These are phyloP conservation scores for Drosophila ficusphila DNA, from an alignment of 1,140 invertebrate species.

Conservation along the genomic window DNA sequence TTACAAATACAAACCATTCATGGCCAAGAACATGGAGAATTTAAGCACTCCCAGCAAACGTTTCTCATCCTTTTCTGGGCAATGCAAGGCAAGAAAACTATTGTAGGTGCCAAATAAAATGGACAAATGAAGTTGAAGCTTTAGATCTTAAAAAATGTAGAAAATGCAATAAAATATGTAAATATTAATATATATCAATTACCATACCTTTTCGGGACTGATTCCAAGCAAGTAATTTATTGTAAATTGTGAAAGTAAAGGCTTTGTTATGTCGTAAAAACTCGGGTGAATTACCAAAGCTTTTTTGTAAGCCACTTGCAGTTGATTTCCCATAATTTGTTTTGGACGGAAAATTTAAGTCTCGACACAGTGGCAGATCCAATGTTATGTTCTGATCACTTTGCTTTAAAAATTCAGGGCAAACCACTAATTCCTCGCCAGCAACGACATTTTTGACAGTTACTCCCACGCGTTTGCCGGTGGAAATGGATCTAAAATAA, in stretches of 20 bases:
- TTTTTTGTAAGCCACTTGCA: not conserved
- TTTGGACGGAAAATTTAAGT: conserved; percentile 1
- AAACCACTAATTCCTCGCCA: conserved; percentile 28
- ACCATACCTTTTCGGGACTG: not conserved
- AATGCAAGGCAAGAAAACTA: conserved; percentile 37
- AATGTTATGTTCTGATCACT: not conserved
- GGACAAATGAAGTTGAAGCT: conserved; percentile 8
- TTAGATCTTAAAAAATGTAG: conserved; percentile 3
- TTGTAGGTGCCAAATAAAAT: conserved; percentile 54
- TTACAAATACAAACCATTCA: conserved; percentile 28
- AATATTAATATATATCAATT: not conserved
- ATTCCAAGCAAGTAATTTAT: not conserved
- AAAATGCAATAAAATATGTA: not conserved
- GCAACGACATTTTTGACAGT: not conserved
- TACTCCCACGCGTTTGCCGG: conserved; percentile 17
- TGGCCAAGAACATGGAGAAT: conserved; percentile 41
- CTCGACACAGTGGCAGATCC: not conserved
- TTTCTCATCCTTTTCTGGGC: conserved; percentile 19
- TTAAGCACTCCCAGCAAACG: conserved; percentile 34
- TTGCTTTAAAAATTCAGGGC: not conserved
- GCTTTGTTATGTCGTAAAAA: conserved; percentile 4
- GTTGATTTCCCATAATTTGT: not conserved
- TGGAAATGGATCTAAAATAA: conserved; percentile 6
- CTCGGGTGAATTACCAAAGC: not conserved
- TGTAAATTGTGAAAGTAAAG: conserved; percentile 1